Evolutionary conservation across 2,888 invertebrate genomes (phyloP).

Genomic region (Drosophila parthenogenetica): DNA sequence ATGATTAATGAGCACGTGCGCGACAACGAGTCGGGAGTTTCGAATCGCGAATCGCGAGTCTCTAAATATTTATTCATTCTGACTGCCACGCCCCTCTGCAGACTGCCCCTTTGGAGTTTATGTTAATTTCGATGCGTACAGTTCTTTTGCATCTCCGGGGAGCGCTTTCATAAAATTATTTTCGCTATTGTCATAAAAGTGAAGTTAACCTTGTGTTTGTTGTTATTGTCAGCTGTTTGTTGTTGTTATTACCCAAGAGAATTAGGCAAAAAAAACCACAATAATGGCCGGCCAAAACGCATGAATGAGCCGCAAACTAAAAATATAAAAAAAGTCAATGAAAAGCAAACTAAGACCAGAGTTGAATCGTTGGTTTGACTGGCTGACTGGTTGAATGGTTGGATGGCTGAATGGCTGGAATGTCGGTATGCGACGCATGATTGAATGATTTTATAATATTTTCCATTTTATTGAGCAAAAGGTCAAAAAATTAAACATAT

Average conservation of each 20-base stretch:
- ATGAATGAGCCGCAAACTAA: conserved; percentile 61
- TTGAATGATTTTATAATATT: conserved; percentile 74
- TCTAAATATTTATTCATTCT: neutral
- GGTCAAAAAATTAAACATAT: conserved; percentile 58
- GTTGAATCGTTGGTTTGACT: conserved; percentile 17
- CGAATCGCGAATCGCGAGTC: neutral
- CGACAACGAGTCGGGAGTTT: no score
- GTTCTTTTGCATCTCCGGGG: conserved; percentile 42
- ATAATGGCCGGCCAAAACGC: conserved; percentile 55
- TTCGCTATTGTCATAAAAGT: conserved; percentile 71
- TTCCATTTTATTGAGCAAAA: conserved; percentile 66
- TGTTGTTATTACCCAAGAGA: conserved; percentile 23
- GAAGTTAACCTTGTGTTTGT: conserved; percentile 50
- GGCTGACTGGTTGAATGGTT: neutral
- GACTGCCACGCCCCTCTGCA: neutral
- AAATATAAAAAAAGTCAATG: no score
- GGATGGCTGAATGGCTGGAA: conserved; percentile 19
- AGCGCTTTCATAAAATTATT: conserved; percentile 68
- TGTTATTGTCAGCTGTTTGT: conserved; percentile 18
- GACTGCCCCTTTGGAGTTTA: conserved; percentile 23
- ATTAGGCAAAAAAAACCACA: conserved; percentile 16
- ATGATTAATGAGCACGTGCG: conserved; percentile 23
- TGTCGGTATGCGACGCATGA: conserved; percentile 61
- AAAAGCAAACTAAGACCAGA: conserved; percentile 6
- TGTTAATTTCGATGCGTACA: conserved; percentile 50